These are phyloP conservation scores for Paragorgia papillata DNA, from an alignment of 92 coral and sea anemone species.

Conservation along the genomic window DNA sequence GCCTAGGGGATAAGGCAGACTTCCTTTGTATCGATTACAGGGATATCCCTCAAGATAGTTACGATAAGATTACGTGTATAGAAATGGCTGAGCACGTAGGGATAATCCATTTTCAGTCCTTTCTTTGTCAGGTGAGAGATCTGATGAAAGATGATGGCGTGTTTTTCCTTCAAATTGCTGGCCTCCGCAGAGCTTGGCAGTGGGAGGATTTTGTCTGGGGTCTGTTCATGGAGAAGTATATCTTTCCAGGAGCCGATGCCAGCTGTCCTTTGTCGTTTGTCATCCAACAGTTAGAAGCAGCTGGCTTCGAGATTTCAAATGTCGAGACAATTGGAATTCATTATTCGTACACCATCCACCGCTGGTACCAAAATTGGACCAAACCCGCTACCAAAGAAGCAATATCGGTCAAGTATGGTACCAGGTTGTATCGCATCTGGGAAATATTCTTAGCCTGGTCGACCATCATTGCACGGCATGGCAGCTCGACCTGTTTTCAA, in stretches of 20 bases:
- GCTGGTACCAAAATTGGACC: conserved; percentile 98
- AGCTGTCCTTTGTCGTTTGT: conserved; percentile 92
- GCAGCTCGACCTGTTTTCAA: conserved; percentile 93
- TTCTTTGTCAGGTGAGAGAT: conserved; percentile 89
- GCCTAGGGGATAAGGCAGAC: conserved; percentile 57
- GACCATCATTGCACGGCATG: conserved; percentile 93
- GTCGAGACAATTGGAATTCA: conserved; percentile 95
- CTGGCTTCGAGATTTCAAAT: conserved; percentile 92
- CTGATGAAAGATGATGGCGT: conserved; percentile 97
- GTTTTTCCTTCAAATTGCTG: conserved; percentile 97
- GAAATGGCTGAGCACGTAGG: conserved; percentile 99
- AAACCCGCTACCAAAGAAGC: conserved; percentile 72
- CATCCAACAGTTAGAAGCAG: conserved; percentile 82
- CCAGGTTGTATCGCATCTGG: conserved; percentile 85
- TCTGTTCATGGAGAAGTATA: conserved; percentile 94
- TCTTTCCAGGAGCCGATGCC: conserved; percentile 99
- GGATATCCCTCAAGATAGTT: conserved; percentile 76
- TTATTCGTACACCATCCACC: conserved; percentile 89
- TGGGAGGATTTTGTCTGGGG: conserved; percentile 99
- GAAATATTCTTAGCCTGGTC: conserved; percentile 98
- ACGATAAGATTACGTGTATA: conserved; percentile 92
- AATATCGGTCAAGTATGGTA: conserved; percentile 77
- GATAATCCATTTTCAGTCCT: conserved; percentile 82
- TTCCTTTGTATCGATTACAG: conserved; percentile 93
- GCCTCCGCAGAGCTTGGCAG: conserved; percentile 98